Evolutionary conservation across 2,797 vertebrate genomes (phyloP).

Genomic region (Micropoecilia bifurca): DNA sequence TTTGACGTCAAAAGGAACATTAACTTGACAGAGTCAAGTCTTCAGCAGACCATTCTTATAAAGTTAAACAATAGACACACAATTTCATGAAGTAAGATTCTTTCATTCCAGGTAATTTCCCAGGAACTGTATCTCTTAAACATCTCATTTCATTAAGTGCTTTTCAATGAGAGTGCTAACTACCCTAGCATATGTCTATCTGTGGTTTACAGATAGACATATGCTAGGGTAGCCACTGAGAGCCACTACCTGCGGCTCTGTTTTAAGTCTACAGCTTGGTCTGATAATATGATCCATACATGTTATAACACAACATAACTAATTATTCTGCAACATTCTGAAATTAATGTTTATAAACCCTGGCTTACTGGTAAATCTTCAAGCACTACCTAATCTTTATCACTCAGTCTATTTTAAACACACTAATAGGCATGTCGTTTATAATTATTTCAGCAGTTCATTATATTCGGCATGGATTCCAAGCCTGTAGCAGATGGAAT

Average conservation of each 20-base stretch:
- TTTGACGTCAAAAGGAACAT: constrained; percentile 15
- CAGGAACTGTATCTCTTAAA: constrained; percentile 49
- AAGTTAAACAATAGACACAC: constrained; percentile 22
- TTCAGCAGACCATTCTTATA: constrained; percentile 30
- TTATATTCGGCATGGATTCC: not conserved
- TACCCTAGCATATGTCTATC: constrained; percentile 63
- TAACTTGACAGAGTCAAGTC: constrained; percentile 2
- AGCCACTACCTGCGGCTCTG: too few relatives aligned
- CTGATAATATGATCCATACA: constrained; percentile 41
- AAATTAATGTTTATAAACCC: constrained; percentile 22
- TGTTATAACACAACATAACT: constrained; percentile 29
- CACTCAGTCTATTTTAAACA: not conserved
- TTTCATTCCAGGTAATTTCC: constrained; percentile 21
- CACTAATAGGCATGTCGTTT: constrained; percentile 1
- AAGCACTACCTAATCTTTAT: constrained; percentile 14
- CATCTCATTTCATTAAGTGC: constrained; percentile 77
- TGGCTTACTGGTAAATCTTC: constrained; percentile 18
- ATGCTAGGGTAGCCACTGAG: too few relatives aligned
- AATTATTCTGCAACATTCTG: constrained; percentile 10
- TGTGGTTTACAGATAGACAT: too few relatives aligned
- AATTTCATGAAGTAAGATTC: constrained; percentile 21
- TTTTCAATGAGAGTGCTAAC: constrained; percentile 76
- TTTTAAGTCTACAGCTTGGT: constrained; percentile 32
- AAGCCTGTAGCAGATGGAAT: constrained; percentile 6
- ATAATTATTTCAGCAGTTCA: constrained; percentile 17